A percentile compares a stretch with the other conserved stretches of the same genome.
These are phyloP conservation scores for Lutraria rhynchaena DNA, from an alignment of 1,140 invertebrate genomes.

Conservation along the genomic window DNA sequence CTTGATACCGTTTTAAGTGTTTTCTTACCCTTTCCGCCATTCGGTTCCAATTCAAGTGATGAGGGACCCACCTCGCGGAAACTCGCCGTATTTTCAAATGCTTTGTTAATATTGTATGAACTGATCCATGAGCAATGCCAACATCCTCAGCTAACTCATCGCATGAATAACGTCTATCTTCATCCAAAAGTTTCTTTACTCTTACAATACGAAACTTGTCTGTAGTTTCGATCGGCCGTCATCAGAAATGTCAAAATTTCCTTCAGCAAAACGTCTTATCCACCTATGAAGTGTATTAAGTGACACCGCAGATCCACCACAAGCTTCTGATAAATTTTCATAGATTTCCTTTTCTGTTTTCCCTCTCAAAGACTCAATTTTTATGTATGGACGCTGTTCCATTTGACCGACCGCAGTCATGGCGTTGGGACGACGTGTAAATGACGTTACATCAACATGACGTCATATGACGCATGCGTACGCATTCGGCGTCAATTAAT, in stretches of 20 bases:
- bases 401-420: neutral
- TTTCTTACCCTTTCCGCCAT: neutral
- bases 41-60: neutral
- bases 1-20: conserved; percentile 10
- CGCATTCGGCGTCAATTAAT: neutral
- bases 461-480: neutral
- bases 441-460: neutral
- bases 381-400: neutral
- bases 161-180: too few species aligned
- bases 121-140: too few species aligned
- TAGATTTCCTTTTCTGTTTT: conserved; percentile 2
- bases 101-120: too few species aligned
- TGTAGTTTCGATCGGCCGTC: neutral
- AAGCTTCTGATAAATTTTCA: too few species aligned
- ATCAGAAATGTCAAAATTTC: too few species aligned
- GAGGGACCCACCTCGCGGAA: neutral
- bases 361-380: neutral
- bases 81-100: neutral
- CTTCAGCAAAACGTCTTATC: too few species aligned
- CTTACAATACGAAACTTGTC: neutral
- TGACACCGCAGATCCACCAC: too few species aligned
- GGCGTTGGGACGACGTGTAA: neutral
- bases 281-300: too few species aligned
- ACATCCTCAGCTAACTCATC: neutral
- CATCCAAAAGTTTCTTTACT: neutral